A percentile compares a stretch with the other conserved stretches of the same genome.
Evolutionary conservation across 2,113 vertebrate genomes (phyloP).

Genomic region (Bettongia penicillata): DNA sequence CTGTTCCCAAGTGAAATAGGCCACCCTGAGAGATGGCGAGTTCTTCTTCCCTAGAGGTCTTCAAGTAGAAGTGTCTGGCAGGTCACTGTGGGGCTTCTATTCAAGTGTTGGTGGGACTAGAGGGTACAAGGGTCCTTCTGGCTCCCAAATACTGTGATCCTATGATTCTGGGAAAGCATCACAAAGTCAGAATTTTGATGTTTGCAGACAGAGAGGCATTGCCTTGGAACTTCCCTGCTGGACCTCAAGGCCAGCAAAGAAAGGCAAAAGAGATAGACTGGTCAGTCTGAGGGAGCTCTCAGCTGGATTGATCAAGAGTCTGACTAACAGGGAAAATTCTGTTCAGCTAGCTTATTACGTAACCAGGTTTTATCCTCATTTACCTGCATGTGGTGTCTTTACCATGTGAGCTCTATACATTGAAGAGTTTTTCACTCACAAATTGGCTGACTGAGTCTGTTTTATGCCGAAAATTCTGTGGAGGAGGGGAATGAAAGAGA

Average conservation of each 20-base stretch:
- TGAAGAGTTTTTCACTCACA: not conserved
- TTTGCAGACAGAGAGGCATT: not conserved
- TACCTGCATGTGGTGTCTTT: not conserved
- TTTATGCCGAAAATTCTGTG: not conserved
- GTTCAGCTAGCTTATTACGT: not conserved
- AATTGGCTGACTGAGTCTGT: not conserved
- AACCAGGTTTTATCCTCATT: not conserved
- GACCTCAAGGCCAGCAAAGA: not conserved
- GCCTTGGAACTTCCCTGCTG: not conserved
- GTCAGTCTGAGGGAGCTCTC: not conserved
- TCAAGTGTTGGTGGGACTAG: not conserved
- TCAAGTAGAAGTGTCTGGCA: not conserved
- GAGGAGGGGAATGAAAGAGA: not conserved
- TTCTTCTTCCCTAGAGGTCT: not conserved
- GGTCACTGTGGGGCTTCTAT: not conserved
- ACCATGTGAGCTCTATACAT: not conserved
- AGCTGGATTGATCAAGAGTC: not conserved
- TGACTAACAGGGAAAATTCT: not conserved
- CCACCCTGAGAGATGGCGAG: not conserved
- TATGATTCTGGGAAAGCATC: not conserved
- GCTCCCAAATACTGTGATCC: not conserved
- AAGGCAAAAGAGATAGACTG: not conserved
- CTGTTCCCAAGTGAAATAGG: not conserved
- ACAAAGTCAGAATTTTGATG: not conserved
- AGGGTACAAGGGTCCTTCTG: not conserved